Conservation (phyloP, 2,888 invertebrate species). For the Melikaiella ostensackeni region DNA sequence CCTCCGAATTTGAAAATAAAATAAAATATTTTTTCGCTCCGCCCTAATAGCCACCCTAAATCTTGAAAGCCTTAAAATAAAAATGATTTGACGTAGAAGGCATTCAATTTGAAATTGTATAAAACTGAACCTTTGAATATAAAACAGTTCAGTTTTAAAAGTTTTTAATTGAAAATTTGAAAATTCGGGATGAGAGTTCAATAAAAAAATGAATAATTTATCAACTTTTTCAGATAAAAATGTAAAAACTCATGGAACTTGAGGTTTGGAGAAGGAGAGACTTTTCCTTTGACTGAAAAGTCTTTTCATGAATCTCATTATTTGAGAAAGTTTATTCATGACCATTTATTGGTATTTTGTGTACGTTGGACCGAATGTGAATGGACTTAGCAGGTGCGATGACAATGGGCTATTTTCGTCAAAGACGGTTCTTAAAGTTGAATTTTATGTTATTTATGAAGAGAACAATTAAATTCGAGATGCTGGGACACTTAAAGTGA, state of each 20-base stretch:
- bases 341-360: conserved; percentile 25
- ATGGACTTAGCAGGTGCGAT: conserved; percentile 14
- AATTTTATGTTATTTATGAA: background rate
- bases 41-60: no score
- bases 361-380: background rate
- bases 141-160: no score
- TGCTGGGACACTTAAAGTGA: conserved; percentile 53
- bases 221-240: background rate
- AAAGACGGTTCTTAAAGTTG: background rate
- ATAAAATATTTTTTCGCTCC: no score
- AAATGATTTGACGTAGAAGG: no score
- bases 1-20: no score
- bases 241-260: background rate
- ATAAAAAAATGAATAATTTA: background rate
- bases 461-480: conserved; percentile 10
- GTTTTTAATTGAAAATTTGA: no score
- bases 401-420: background rate
- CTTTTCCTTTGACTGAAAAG: background rate
- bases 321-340: conserved; percentile 31
- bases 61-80: no score
- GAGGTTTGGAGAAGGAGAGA: background rate
- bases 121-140: no score
- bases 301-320: conserved; percentile 24
- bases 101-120: no score
- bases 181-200: background rate